phyloP scores from a whole-genome alignment of 1,140 invertebrate species.

The Drosophila auraria region DNA sequence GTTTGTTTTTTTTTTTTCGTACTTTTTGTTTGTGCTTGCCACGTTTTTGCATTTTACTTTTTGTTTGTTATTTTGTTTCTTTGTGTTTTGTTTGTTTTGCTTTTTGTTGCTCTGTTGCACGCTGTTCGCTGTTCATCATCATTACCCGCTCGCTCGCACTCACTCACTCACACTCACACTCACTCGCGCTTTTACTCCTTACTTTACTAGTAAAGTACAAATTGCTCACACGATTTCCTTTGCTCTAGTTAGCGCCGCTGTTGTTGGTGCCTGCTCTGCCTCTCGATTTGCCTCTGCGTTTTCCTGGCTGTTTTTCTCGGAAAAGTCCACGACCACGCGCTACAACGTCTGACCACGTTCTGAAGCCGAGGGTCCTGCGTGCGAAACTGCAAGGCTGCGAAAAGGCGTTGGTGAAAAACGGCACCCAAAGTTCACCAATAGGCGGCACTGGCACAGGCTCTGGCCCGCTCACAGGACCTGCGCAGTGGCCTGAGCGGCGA shows the following conservation, averaged over 20 bases:
- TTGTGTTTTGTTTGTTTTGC: slow-evolving; percentile 22
- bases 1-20: background rate
- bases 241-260: slow-evolving; percentile 56
- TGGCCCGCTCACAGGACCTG: slow-evolving; percentile 62
- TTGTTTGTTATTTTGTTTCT: slow-evolving; percentile 41
- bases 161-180: slow-evolving; percentile 13
- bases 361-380: slow-evolving; percentile 28
- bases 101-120: slow-evolving; percentile 48
- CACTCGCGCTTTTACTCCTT: slow-evolving; percentile 18
- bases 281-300: slow-evolving; percentile 24
- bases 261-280: slow-evolving; percentile 36
- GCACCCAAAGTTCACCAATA: slow-evolving; percentile 27
- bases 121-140: slow-evolving; percentile 34
- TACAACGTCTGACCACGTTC: slow-evolving; percentile 77
- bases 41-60: slow-evolving; percentile 49
- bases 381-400: slow-evolving; percentile 2
- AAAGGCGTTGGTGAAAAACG: slow-evolving; percentile 38
- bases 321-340: slow-evolving; percentile 71
- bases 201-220: slow-evolving; percentile 69
- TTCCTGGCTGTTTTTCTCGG: slow-evolving; percentile 14
- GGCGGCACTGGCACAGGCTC: slow-evolving; percentile 17
- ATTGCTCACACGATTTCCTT: slow-evolving; percentile 81
- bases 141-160: slow-evolving; percentile 10
- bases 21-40: slow-evolving; percentile 43
- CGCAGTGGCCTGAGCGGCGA: slow-evolving; percentile 36